These are phyloP conservation scores for Glyphotaelius pellucidus DNA, from an alignment of 2,888 invertebrate genomes.

Conservation along the genomic window DNA sequence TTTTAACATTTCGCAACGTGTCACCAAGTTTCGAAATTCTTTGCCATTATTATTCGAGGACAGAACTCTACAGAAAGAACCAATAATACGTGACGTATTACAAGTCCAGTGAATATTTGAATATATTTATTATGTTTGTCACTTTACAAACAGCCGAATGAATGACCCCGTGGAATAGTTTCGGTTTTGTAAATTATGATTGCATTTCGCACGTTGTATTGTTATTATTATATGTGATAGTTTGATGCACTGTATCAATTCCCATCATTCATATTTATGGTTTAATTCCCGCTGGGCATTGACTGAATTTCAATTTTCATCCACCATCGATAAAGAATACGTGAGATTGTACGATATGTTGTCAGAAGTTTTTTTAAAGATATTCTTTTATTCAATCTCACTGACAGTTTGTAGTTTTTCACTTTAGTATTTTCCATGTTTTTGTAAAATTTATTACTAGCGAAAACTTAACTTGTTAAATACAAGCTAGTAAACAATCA, in stretches of 20 bases:
- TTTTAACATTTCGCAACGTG: not conserved
- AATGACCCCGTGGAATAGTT: not conserved
- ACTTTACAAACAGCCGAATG: not conserved
- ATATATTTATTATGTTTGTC: not conserved
- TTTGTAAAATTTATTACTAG: no score
- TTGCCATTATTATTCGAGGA: not conserved
- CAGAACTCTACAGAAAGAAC: not conserved
- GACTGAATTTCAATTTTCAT: not conserved
- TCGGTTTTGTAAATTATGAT: not conserved
- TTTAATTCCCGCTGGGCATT: not conserved
- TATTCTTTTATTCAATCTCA: no score
- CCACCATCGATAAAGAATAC: not conserved
- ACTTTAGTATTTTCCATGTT: no score
- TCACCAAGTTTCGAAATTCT: not conserved
- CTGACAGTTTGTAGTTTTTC: no score
- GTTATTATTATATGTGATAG: not conserved
- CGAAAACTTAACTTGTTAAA: no score
- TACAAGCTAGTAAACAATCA: no score
- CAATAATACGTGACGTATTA: not conserved
- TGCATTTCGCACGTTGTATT: not conserved
- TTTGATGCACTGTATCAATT: not conserved
- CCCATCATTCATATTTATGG: not conserved
- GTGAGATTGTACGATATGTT: not conserved
- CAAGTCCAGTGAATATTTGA: not conserved
- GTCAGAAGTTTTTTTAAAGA: not conserved